A percentile compares a stretch with the other conserved stretches of the same genome.
These are phyloP conservation scores for Aphaenogaster ashmeadi DNA, from an alignment of 1,140 invertebrate genomes.

Conservation along the genomic window DNA sequence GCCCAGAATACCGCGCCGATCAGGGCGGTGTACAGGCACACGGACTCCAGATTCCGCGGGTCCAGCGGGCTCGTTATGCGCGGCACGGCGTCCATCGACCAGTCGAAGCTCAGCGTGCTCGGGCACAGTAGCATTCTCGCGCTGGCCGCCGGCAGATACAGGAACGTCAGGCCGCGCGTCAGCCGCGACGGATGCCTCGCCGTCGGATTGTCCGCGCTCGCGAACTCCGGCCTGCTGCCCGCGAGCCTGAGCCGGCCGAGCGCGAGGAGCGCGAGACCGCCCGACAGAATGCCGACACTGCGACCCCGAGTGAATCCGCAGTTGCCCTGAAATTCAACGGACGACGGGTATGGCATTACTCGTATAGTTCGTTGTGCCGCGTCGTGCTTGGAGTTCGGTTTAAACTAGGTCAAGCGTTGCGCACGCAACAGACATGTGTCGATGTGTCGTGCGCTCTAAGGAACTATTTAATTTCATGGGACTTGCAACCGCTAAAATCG, in stretches of 20 bases:
- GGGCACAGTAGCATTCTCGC: slow-evolving; percentile 94
- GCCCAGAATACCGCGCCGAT: slow-evolving; percentile 82
- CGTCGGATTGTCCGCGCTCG: slow-evolving; percentile 96
- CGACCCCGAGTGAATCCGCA: slow-evolving; percentile 75
- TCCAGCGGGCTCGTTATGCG: slow-evolving; percentile 92
- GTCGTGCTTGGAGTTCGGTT: background rate
- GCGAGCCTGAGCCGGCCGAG: slow-evolving; percentile 84
- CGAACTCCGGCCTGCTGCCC: slow-evolving; percentile 90
- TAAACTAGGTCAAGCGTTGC: background rate
- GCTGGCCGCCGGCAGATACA: slow-evolving; percentile 96
- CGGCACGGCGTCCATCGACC: slow-evolving; percentile 98
- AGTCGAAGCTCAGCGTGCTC: slow-evolving; percentile 95
- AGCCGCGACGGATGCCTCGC: slow-evolving; percentile 91
- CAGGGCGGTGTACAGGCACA: slow-evolving; percentile 91
- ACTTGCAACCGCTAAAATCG: background rate
- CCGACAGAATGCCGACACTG: slow-evolving; percentile 82
- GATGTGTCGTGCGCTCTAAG: background rate
- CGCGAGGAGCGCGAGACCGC: slow-evolving; percentile 82
- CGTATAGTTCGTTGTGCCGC: background rate
- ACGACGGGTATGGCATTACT: slow-evolving; percentile 31
- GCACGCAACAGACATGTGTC: background rate
- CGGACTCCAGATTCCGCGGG: slow-evolving; percentile 91
- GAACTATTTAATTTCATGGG: background rate
- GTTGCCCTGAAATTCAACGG: slow-evolving; percentile 72
- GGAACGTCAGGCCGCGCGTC: slow-evolving; percentile 94